Conservation (phyloP, 2,113 vertebrate species). For the Phylloscopus trochiloides region DNA sequence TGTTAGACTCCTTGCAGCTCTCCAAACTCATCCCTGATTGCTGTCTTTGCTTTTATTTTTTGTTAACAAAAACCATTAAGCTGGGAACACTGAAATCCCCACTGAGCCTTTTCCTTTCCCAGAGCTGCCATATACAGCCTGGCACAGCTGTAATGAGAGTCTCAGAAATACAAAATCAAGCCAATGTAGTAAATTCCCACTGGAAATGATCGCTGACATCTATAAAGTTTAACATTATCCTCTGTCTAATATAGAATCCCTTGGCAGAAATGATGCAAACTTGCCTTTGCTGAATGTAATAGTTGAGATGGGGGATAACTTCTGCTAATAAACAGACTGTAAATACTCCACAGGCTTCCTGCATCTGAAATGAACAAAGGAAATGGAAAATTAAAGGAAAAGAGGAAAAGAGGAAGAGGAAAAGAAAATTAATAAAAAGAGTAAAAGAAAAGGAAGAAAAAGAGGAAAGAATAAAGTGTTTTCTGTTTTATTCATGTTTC, state of each 20-base stretch:
- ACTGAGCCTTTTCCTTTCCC: background rate
- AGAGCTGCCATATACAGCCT: background rate
- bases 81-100: constrained; percentile 5
- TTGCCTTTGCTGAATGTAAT: background rate
- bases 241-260: background rate
- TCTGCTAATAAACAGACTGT: background rate
- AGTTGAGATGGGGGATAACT: background rate
- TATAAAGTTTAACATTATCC: constrained; percentile 7
- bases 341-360: background rate
- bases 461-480: background rate
- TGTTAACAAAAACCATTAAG: constrained; percentile 12
- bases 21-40: background rate
- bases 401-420: background rate
- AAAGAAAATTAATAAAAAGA: background rate
- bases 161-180: constrained; percentile 34
- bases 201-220: constrained; percentile 4
- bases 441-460: background rate
- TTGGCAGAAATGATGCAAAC: constrained; percentile 8
- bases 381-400: background rate
- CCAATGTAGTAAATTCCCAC: constrained; percentile 1
- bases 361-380: background rate
- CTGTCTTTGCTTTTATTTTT: constrained; percentile 2
- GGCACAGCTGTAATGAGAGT: background rate
- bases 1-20: background rate
- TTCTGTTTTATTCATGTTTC: background rate